Conservation (phyloP, 1,140 invertebrate species). For the Dendrolimus kikuchii region DNA sequence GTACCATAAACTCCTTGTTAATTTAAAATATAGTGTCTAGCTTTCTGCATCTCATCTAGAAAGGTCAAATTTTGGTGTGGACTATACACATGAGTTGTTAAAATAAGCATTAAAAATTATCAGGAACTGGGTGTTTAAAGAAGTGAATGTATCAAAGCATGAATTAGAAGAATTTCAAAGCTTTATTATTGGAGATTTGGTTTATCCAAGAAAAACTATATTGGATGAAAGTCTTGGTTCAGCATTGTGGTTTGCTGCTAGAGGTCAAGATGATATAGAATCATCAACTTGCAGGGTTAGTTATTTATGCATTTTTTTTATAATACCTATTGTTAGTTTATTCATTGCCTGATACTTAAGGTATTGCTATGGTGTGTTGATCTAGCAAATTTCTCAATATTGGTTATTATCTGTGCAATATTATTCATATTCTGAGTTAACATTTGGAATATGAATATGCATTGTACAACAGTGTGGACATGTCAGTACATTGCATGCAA, state of each 20-base stretch:
- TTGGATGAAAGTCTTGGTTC: constrained; percentile 97
- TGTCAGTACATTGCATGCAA: too few species aligned
- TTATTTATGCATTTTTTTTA: constrained; percentile 8
- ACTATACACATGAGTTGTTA: background rate
- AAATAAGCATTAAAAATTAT: constrained; percentile 14
- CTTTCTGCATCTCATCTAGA: too few species aligned
- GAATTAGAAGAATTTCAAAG: constrained; percentile 76
- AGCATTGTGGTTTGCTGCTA: constrained; percentile 96
- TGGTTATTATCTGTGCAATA: too few species aligned
- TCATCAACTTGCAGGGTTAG: constrained; percentile 79
- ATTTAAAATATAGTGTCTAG: too few species aligned
- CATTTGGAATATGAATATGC: too few species aligned
- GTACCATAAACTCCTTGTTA: too few species aligned
- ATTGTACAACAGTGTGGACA: too few species aligned
- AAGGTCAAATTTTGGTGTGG: too few species aligned
- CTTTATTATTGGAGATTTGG: constrained; percentile 80
- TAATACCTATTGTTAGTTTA: constrained; percentile 1
- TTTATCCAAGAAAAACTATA: constrained; percentile 88
- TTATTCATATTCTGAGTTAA: too few species aligned
- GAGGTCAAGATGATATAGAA: constrained; percentile 76
- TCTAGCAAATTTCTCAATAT: too few species aligned
- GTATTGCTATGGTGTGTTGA: too few species aligned
- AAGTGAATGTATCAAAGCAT: constrained; percentile 82
- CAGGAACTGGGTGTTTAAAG: constrained; percentile 73
- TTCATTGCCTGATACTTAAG: too few species aligned